Conservation (phyloP, 2,797 vertebrate genomes). For the Botia almorhae region DNA sequence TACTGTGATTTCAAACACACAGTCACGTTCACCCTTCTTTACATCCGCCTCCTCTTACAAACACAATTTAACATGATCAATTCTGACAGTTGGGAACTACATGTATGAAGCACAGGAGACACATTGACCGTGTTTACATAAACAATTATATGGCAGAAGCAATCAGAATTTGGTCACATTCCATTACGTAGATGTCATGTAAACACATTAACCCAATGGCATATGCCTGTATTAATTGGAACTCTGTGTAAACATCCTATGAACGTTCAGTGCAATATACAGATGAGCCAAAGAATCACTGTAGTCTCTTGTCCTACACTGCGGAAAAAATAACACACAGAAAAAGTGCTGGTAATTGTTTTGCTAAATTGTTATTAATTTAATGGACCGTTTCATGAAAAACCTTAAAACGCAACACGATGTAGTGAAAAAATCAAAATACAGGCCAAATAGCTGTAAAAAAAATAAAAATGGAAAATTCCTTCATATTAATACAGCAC, state of each 20-base stretch:
- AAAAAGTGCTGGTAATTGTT: too few relatives aligned
- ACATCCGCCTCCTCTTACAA: neutral
- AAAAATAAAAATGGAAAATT: too few relatives aligned
- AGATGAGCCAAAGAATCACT: neutral
- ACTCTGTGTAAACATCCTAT: constrained; percentile 1
- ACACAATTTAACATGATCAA: constrained; percentile 12
- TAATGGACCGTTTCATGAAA: too few relatives aligned
- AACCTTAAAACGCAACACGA: too few relatives aligned
- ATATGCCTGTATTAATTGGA: neutral
- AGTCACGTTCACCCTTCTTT: neutral
- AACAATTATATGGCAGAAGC: neutral
- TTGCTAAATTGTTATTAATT: too few relatives aligned
- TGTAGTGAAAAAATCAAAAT: too few relatives aligned
- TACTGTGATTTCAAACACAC: neutral
- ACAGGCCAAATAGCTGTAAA: too few relatives aligned
- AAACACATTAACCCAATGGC: neutral
- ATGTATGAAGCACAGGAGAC: neutral
- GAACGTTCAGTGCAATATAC: neutral
- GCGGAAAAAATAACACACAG: too few relatives aligned
- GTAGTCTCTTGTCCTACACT: neutral
- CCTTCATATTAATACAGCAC: too few relatives aligned
- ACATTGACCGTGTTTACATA: neutral
- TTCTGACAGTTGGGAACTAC: neutral
- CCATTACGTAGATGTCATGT: neutral
- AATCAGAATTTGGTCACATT: neutral